These are phyloP conservation scores for Oryzias sinensis DNA, from an alignment of 2,797 vertebrate species.

Conservation along the genomic window DNA sequence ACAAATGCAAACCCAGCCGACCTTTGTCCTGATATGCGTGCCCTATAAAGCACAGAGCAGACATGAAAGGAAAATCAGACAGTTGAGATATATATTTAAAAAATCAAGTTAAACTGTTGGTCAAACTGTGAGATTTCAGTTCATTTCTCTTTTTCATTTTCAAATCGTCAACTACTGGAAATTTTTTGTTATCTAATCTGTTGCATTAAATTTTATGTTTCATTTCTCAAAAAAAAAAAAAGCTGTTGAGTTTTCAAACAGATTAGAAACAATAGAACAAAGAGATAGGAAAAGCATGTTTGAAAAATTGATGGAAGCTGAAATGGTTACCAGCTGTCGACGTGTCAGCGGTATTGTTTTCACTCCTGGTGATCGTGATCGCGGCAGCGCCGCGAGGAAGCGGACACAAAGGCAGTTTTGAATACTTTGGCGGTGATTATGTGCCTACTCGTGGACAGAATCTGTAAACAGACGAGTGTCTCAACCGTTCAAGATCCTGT, in stretches of 20 bases:
- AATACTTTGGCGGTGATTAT: not conserved
- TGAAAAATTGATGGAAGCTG: not conserved
- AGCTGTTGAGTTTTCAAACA: not conserved
- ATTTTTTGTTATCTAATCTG: no score
- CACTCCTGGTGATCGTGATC: not conserved
- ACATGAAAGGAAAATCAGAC: no score
- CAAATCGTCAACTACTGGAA: no score
- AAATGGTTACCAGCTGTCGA: not conserved
- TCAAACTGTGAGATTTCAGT: no score
- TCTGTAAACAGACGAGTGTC: not conserved
- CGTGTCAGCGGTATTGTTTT: not conserved
- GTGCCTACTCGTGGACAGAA: not conserved
- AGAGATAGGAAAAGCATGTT: not conserved
- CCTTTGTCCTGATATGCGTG: no score
- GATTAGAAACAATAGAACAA: not conserved
- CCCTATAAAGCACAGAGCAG: no score
- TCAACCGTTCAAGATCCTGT: not conserved
- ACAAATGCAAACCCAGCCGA: no score
- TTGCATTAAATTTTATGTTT: no score
- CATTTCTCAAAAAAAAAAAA: no score
- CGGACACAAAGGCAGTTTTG: not conserved
- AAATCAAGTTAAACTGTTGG: no score
- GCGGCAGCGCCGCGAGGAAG: not conserved
- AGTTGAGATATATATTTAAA: no score
- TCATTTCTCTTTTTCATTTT: no score